Conservation (phyloP, 2,113 vertebrate genomes). For the Calyptommatus sinebrachiatus region DNA sequence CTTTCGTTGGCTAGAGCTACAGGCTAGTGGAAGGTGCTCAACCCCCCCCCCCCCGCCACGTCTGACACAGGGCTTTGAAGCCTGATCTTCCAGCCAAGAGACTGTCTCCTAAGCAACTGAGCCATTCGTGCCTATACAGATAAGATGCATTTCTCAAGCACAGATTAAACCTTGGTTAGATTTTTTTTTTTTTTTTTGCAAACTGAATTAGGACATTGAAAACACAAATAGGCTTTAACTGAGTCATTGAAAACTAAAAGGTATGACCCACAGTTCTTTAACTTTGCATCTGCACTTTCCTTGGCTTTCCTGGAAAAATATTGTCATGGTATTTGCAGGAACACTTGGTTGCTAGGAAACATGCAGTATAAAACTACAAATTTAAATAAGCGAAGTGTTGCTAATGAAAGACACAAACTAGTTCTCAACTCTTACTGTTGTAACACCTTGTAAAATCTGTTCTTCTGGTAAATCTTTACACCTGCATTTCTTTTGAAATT, state of each 20-base stretch:
- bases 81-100: too few relatives aligned
- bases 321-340: neutral
- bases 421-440: neutral
- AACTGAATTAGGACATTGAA: neutral
- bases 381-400: neutral
- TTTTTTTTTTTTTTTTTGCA: neutral
- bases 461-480: neutral
- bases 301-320: neutral
- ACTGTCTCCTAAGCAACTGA: too few relatives aligned
- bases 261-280: neutral
- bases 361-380: neutral
- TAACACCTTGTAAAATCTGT: neutral
- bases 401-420: neutral
- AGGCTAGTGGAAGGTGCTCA: too few relatives aligned
- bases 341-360: neutral
- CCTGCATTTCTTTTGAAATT: slow-evolving; percentile 22
- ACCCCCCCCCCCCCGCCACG: too few relatives aligned
- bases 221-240: neutral
- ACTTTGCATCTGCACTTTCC: too few relatives aligned
- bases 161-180: neutral
- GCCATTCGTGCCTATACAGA: too few relatives aligned
- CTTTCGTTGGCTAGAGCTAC: too few relatives aligned
- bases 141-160: neutral
- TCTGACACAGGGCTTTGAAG: too few relatives aligned
- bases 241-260: neutral